phyloP scores from a whole-genome alignment of 2,888 invertebrate species.

The Platycheirus albimanus region DNA sequence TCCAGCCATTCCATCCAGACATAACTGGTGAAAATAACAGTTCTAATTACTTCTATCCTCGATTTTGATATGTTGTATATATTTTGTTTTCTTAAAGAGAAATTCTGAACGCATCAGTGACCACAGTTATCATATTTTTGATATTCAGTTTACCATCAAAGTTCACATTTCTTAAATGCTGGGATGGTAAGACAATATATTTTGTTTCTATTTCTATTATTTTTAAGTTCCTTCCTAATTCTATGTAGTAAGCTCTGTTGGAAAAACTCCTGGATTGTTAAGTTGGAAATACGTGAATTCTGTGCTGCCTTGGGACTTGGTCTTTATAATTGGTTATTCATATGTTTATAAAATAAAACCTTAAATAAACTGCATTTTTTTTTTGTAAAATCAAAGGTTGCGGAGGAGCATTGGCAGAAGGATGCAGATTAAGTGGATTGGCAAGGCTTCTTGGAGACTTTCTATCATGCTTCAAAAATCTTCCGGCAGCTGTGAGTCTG shows the following conservation, averaged over 20 bases:
- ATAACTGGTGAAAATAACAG: too few relatives aligned
- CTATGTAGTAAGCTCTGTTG: constrained; percentile 9
- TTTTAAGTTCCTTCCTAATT: not conserved
- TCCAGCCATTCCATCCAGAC: too few relatives aligned
- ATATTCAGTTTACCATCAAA: constrained; percentile 40
- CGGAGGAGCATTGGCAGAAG: constrained; percentile 42
- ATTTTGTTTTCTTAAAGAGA: constrained; percentile 16
- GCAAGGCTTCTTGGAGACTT: constrained; percentile 5
- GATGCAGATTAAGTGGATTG: constrained; percentile 25
- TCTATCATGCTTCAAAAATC: not conserved
- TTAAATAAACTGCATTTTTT: not conserved
- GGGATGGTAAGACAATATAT: constrained; percentile 37
- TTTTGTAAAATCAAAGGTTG: constrained; percentile 29
- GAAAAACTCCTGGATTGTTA: constrained; percentile 22
- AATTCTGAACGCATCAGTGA: constrained; percentile 5
- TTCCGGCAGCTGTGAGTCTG: constrained; percentile 9
- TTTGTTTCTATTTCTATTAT: not conserved
- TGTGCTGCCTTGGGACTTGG: constrained; percentile 36
- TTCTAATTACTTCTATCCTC: too few relatives aligned
- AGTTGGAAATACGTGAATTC: constrained; percentile 45
- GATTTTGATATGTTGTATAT: too few relatives aligned
- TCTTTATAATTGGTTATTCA: constrained; percentile 56
- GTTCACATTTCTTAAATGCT: constrained; percentile 23
- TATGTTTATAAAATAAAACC: not conserved
- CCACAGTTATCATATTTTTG: not conserved